Base-by-base conservation (phyloP, 37 sponge, comb jelly and placozoan genomes). In the Lycopodina hypogea region DNA sequence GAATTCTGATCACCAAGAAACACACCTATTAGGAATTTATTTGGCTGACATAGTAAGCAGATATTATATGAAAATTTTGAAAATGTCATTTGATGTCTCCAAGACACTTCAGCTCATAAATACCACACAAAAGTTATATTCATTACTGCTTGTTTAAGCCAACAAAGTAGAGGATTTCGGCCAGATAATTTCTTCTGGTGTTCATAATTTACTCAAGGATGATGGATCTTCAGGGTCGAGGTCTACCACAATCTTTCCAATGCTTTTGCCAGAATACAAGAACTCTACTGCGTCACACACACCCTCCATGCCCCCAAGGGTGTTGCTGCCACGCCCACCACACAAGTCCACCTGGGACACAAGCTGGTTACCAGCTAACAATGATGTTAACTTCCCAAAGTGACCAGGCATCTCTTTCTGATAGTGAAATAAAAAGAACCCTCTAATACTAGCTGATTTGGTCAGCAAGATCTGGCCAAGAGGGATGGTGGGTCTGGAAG, bases 381-480 rank as follows among this genome's bases (percentile, higher is more conserved):
- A 70, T 53, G 59, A 22, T 0, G 75, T 69, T 26, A 92, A 41
- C 35, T 79, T 79, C 26, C 42, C 26, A 64, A 82, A 24, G 66
- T 89, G 90, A 22, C 52, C 4, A 28, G 76, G 85, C 1, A 78
- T 0, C 3, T 85, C 70, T 19, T 45, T 23, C 21, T 0, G 14
- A 53, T 56, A 74, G 45, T 84, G 86, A 34, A 52, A 40, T 7
- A 92, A 68, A 53, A 92, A 92, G 72, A 90, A 90, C 18, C 93
- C 93, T 71, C 86, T 56, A 17, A 92, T 63, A 69, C 89, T 89
- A 34, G 93, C 89, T 42, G 93, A 92, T 62, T 89, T 89, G 19
- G 64, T 42, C 34, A 92, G 85, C 0, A 92, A 65, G 22, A 81
- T 82, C 30, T 75, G 63, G 40, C 75, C 42, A 24, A 89, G 63